Percentiles rank a stretch among this genome's conserved stretches.
Evolutionary conservation across 2,888 invertebrate genomes (phyloP).

Genomic region (Belgica antarctica): DNA sequence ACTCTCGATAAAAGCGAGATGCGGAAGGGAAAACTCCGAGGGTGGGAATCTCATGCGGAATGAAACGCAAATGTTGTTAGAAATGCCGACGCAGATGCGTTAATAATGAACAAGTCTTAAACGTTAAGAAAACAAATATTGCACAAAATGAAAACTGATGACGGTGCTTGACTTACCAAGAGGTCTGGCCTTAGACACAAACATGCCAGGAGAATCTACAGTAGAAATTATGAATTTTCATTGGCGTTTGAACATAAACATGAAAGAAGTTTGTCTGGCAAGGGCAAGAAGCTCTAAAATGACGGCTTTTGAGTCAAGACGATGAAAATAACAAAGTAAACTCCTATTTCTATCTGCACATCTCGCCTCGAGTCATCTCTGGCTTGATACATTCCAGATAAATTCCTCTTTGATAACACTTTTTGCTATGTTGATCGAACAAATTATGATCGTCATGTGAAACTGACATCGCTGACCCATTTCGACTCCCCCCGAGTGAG

Average conservation of each 20-base stretch:
- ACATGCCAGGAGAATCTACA: constrained; percentile 73
- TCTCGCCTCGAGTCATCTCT: background rate
- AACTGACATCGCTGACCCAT: constrained; percentile 5
- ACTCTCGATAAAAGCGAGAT: background rate
- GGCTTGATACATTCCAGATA: background rate
- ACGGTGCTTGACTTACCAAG: constrained; percentile 63
- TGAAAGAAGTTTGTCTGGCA: too few relatives aligned
- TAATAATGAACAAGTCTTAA: background rate
- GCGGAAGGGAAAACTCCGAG: background rate
- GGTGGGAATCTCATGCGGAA: constrained; percentile 11
- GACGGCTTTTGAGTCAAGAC: too few relatives aligned
- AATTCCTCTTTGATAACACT: background rate
- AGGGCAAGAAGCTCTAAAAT: too few relatives aligned
- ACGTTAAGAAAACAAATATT: constrained; percentile 1
- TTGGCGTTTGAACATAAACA: too few relatives aligned
- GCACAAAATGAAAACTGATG: constrained; percentile 4
- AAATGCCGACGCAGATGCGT: too few relatives aligned
- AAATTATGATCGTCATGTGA: constrained; percentile 45
- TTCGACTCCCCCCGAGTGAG: constrained; percentile 58
- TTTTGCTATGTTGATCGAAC: constrained; percentile 46
- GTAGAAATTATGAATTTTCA: constrained; percentile 51
- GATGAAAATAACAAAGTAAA: too few relatives aligned
- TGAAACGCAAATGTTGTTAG: background rate
- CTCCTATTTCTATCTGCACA: too few relatives aligned
- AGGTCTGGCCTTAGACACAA: constrained; percentile 74